These are phyloP conservation scores for Seriola quinqueradiata DNA, from an alignment of 2,113 vertebrate genomes.

Conservation along the genomic window DNA sequence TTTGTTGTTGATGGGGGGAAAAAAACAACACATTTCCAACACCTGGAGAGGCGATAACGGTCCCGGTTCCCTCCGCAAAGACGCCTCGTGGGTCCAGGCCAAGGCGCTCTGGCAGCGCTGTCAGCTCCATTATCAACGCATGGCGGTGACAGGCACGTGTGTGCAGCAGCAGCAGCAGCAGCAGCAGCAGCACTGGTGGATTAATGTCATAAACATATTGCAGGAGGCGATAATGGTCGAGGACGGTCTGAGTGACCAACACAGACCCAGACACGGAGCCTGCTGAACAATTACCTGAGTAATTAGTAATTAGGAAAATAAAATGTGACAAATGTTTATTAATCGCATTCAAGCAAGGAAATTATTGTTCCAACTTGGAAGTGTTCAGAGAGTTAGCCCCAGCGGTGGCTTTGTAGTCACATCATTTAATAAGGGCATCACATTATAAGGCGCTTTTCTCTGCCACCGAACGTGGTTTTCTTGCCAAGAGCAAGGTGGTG, in stretches of 20 bases:
- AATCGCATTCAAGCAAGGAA: too few species aligned
- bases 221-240: constrained; percentile 4
- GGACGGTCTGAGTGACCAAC: background rate
- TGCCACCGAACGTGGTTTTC: too few species aligned
- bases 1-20: constrained; percentile 55
- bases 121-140: constrained; percentile 42
- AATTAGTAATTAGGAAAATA: background rate
- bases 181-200: constrained; percentile 25
- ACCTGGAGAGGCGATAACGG: constrained; percentile 62
- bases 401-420: too few species aligned
- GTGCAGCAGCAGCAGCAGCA: constrained; percentile 2
- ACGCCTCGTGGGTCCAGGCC: constrained; percentile 33
- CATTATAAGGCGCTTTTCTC: too few species aligned
- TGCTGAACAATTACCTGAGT: background rate
- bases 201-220: constrained; percentile 33
- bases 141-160: constrained; percentile 32
- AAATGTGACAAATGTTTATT: background rate
- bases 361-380: too few species aligned
- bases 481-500: too few species aligned
- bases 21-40: constrained; percentile 52
- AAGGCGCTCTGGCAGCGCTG: constrained; percentile 32
- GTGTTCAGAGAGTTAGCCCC: too few species aligned
- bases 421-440: too few species aligned
- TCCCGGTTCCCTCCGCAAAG: constrained; percentile 19
- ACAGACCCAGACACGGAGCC: background rate